A percentile compares a stretch with the other conserved stretches of the same genome.
Evolutionary conservation across 2,888 invertebrate species (phyloP).

Genomic region (Crocallis elinguaria): DNA sequence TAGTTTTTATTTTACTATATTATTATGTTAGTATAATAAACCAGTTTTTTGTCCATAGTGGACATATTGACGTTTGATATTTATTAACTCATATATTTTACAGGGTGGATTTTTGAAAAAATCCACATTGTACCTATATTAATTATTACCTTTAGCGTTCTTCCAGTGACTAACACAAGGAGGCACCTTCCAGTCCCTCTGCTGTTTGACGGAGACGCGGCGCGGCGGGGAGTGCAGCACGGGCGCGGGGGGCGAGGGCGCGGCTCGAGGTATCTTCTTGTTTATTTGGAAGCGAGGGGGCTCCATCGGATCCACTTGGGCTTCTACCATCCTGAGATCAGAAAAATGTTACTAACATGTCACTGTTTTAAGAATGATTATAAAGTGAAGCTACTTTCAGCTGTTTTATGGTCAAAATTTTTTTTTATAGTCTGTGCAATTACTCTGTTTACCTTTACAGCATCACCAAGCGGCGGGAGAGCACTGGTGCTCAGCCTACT

Average conservation of each 20-base stretch:
- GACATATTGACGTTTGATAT: too few relatives aligned
- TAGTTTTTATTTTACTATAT: too few relatives aligned
- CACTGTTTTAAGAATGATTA: neutral
- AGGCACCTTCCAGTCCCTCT: conserved; percentile 99
- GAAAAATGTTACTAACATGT: neutral
- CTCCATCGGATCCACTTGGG: conserved; percentile 97
- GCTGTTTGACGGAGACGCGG: conserved; percentile 99
- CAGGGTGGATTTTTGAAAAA: too few relatives aligned
- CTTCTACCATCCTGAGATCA: conserved; percentile 75
- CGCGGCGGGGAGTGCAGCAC: conserved; percentile 99
- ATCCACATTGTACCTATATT: too few relatives aligned
- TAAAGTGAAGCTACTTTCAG: neutral
- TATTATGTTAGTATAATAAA: too few relatives aligned
- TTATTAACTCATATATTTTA: too few relatives aligned
- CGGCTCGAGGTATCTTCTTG: conserved; percentile 99
- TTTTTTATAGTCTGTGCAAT: too few relatives aligned
- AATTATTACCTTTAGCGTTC: conserved; percentile 93
- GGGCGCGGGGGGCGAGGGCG: conserved; percentile 99
- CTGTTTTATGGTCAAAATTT: too few relatives aligned
- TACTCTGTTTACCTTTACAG: too few relatives aligned
- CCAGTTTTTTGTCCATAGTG: too few relatives aligned
- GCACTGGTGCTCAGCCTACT: too few relatives aligned
- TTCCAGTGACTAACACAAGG: conserved; percentile 99
- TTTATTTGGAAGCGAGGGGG: conserved; percentile 99
- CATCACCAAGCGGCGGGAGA: too few relatives aligned